phyloP scores from a whole-genome alignment of 2,888 invertebrate species.

The Lithophane semibrunnea region DNA sequence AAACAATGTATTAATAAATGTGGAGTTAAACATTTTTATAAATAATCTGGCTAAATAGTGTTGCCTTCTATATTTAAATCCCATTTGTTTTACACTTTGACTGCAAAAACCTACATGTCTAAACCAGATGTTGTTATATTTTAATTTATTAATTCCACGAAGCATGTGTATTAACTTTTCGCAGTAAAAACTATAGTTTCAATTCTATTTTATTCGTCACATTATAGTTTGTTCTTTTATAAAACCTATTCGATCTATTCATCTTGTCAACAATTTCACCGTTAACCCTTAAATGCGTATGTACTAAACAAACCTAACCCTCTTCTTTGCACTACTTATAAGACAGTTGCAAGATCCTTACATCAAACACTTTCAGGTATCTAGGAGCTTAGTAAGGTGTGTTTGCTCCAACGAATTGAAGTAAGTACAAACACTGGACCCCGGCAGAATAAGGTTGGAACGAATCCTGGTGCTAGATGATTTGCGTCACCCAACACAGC shows the following conservation, averaged over 20 bases:
- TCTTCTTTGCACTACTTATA: conserved; percentile 8
- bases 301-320: background rate
- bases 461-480: conserved; percentile 73
- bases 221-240: background rate
- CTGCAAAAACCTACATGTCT: conserved; percentile 4
- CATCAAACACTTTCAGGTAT: conserved; percentile 10
- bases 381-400: conserved; percentile 15
- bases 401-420: conserved; percentile 20
- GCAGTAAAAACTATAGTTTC: background rate
- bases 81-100: background rate
- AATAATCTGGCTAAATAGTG: background rate
- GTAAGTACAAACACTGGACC: conserved; percentile 71
- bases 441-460: conserved; percentile 76
- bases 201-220: background rate
- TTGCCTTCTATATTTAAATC: background rate
- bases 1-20: background rate
- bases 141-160: background rate
- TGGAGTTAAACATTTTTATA: background rate
- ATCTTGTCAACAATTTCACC: background rate
- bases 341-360: background rate
- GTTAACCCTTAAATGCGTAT: background rate
- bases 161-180: background rate
- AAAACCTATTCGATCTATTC: background rate
- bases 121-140: conserved; percentile 18
- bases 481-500: no score